Conservation (phyloP, 2,797 vertebrate species). For the Xiphorhynchus erythropygius region DNA sequence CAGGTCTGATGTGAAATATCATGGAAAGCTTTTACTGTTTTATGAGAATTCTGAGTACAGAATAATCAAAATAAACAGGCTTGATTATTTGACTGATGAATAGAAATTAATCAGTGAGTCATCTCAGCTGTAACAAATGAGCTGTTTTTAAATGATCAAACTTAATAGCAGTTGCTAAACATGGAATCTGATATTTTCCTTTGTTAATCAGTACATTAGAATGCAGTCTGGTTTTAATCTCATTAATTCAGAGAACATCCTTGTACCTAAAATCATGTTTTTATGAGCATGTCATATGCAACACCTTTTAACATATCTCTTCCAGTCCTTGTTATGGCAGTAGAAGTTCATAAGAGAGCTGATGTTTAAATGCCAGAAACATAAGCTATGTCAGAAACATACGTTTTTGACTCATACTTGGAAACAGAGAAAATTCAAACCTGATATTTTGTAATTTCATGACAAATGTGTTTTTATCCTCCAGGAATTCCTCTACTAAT, state of each 20-base stretch:
- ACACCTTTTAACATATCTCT: background rate
- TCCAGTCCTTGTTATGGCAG: background rate
- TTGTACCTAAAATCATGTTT: background rate
- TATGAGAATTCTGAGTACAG: background rate
- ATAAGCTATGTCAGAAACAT: background rate
- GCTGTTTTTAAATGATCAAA: background rate
- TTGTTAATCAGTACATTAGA: background rate
- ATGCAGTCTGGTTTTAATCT: background rate
- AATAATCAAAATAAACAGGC: background rate
- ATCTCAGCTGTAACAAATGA: background rate
- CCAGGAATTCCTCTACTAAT: background rate
- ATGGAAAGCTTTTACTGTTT: background rate
- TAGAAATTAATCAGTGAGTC: background rate
- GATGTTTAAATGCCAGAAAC: background rate
- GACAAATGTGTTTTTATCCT: background rate
- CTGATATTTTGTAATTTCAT: background rate
- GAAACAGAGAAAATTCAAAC: background rate
- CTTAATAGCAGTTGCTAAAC: background rate
- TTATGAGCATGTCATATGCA: background rate
- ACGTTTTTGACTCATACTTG: background rate
- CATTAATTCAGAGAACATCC: background rate
- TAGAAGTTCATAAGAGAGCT: background rate
- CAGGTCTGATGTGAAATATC: background rate
- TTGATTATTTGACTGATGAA: background rate
- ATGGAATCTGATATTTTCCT: background rate